Conservation (phyloP, 2,888 invertebrate species). For the Ectemnius continuus region DNA sequence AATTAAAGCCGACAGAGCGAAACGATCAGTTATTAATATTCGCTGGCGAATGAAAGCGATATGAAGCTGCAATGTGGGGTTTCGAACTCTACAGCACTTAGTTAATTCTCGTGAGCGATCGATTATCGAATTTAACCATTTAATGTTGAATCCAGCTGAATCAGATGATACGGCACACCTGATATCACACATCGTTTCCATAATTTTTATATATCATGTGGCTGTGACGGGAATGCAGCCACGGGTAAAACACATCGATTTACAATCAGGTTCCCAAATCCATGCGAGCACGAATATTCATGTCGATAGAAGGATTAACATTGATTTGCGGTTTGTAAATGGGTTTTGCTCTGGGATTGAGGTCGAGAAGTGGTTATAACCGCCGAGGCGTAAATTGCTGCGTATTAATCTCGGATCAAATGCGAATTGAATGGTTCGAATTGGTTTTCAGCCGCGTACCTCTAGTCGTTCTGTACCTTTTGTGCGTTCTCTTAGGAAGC, state of each 20-base stretch:
- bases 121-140: not conserved
- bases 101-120: not conserved
- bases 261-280: conserved; percentile 37
- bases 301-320: conserved; percentile 48
- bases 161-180: not conserved
- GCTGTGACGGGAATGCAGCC: not conserved
- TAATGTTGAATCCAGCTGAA: too few species aligned
- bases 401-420: conserved; percentile 43
- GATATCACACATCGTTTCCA: not conserved
- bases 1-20: too few species aligned
- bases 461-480: conserved; percentile 12
- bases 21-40: too few species aligned
- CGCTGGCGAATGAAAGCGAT: too few species aligned
- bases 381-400: conserved; percentile 40
- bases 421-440: conserved; percentile 25
- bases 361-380: not conserved
- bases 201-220: conserved; percentile 21
- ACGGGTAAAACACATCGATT: conserved; percentile 21
- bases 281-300: conserved; percentile 26
- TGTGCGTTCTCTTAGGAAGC: not conserved
- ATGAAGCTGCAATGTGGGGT: too few species aligned
- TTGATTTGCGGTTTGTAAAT: conserved; percentile 43
- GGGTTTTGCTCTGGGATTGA: conserved; percentile 4
- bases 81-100: too few species aligned
- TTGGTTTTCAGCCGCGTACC: conserved; percentile 28